A percentile compares a stretch with the other conserved stretches of the same genome.
phyloP scores from a whole-genome alignment of 2,113 vertebrate genomes.

The Amia ocellicauda region DNA sequence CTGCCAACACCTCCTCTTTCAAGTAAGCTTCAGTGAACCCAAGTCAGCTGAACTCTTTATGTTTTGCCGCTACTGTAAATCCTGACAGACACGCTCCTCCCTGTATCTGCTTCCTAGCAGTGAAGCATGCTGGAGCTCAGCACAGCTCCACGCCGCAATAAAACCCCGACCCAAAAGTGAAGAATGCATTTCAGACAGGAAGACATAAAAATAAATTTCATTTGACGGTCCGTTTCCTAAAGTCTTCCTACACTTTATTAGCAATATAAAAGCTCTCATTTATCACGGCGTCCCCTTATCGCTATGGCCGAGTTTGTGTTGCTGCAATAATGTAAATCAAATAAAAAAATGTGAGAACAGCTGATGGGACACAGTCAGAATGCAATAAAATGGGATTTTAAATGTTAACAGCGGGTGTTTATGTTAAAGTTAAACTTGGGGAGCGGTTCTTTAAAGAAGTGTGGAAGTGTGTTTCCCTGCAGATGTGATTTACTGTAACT shows the following conservation, averaged over 20 bases:
- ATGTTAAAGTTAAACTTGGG: background rate
- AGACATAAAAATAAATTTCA: background rate
- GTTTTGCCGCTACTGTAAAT: background rate
- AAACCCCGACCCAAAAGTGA: background rate
- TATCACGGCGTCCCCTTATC: background rate
- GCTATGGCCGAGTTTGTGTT: background rate
- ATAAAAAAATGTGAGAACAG: slow-evolving; percentile 1
- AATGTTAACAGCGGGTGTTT: slow-evolving; percentile 2
- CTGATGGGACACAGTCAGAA: background rate
- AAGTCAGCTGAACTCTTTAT: background rate
- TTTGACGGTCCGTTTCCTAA: background rate
- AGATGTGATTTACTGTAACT: too few species aligned
- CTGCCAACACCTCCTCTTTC: slow-evolving; percentile 5
- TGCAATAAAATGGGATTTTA: slow-evolving; percentile 14
- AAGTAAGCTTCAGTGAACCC: background rate
- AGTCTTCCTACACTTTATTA: slow-evolving; percentile 17
- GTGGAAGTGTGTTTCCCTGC: too few species aligned
- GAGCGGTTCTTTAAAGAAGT: too few species aligned
- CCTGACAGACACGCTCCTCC: background rate
- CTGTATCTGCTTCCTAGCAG: background rate
- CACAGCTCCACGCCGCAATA: background rate
- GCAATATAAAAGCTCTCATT: slow-evolving; percentile 12
- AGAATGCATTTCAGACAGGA: background rate
- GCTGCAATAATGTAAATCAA: slow-evolving; percentile 4
- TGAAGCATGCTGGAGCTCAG: background rate